These are phyloP conservation scores for Lepeophtheirus nordmannii DNA, from an alignment of 2,888 invertebrate species.

Conservation along the genomic window DNA sequence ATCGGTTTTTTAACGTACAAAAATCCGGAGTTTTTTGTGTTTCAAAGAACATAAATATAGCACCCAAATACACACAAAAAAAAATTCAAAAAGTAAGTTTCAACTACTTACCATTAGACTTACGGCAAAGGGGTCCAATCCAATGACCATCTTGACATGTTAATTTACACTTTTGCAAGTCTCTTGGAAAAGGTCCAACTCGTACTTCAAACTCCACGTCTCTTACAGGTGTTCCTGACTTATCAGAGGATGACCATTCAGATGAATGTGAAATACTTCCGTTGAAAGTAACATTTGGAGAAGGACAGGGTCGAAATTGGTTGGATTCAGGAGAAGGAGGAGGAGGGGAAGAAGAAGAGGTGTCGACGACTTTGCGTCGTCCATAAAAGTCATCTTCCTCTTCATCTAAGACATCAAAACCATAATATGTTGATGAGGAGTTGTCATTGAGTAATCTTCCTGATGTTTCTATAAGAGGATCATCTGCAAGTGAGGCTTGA, in stretches of 20 bases:
- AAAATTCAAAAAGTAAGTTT: too few species aligned
- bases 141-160: slow-evolving; percentile 69
- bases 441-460: neutral
- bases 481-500: neutral
- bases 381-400: neutral
- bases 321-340: neutral
- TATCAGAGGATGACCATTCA: neutral
- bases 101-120: slow-evolving; percentile 44
- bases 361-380: neutral
- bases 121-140: slow-evolving; percentile 65
- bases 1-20: too few species aligned
- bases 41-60: too few species aligned
- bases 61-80: too few species aligned
- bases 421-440: neutral
- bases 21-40: too few species aligned
- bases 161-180: slow-evolving; percentile 59
- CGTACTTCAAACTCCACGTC: slow-evolving; percentile 60
- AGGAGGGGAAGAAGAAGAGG: neutral
- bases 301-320: slow-evolving; percentile 3
- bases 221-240: neutral
- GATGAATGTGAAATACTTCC: neutral
- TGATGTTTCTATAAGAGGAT: neutral
- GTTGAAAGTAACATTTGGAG: slow-evolving; percentile 14
- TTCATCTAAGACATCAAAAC: neutral
- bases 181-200: slow-evolving; percentile 37